Evolutionary conservation across 2,888 invertebrate species (phyloP), one percentile per base, ranked within the genome.

Genomic region (Zootermopsis nevadensis): DNA sequence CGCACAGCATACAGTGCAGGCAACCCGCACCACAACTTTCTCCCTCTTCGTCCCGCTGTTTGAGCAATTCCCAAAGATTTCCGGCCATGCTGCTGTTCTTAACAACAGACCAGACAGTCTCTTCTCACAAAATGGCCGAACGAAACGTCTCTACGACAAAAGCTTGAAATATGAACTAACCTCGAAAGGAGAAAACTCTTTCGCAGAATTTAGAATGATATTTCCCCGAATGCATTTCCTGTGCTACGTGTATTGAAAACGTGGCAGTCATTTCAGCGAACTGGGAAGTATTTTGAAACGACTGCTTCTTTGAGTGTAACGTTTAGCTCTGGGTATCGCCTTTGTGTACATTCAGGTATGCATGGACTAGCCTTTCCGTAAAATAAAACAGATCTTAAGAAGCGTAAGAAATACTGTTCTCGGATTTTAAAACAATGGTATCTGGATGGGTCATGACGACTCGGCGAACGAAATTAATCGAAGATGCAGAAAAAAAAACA

Each of bases 51-150:
- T 22, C 38, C 74, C 6, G 33, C 72, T 72, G 60, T 60, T n/a
- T 22, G 55, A 79, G 79, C 79, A 79, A 55, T 79, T 79, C 79
- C 66, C 53, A 55, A 79, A 79, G 79, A 79, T 79, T 79, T 79
- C 79, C 79, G 79, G 79, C 66, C 66, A 42, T 74, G 74, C 74
- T 74, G 38, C 69, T 38, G 2, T 74, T 74, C 74, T 74, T 74
- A 74, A 42, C 74, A 74, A 74, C 74, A 42, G 74, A 74, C 35
- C 69, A 69, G 33, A 74, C 38, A 69, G 33, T 38, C 38, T n/a
- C 74, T 42, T 38, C 74, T 74, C 74, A 74, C 74, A 74, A 74
- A 74, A 74, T 74, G 74, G 74, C 74, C 38, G 74, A 74, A 74
- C 74, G 12, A 74, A 69, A 35, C 80, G 66, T 66, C 38, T 27